These are phyloP conservation scores for Lasioglossum leucozonium DNA, from an alignment of 2,888 invertebrate species.

Conservation along the genomic window DNA sequence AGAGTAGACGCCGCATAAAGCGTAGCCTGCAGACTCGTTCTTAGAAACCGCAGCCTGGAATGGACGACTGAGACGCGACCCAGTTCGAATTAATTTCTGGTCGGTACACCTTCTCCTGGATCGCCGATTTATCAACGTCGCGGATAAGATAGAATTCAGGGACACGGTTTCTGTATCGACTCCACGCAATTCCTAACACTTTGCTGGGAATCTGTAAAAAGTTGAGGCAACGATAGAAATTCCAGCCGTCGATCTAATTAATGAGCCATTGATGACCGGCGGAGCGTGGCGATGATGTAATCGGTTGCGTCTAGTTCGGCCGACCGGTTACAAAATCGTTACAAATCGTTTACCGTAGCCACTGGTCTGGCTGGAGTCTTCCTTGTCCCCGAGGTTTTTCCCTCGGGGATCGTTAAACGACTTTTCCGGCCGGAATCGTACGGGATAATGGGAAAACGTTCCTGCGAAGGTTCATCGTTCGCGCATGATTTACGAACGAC, in stretches of 20 bases:
- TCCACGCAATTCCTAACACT: not conserved
- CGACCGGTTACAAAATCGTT: slow-evolving; percentile 53
- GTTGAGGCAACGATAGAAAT: slow-evolving; percentile 12
- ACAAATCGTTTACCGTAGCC: not conserved
- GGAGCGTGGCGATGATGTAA: slow-evolving; percentile 36
- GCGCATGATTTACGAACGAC: slow-evolving; percentile 45
- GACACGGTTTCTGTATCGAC: not conserved
- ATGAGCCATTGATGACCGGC: slow-evolving; percentile 42
- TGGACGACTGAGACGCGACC: not conserved
- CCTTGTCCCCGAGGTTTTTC: not conserved
- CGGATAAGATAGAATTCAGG: slow-evolving; percentile 21
- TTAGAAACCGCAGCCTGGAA: slow-evolving; percentile 22
- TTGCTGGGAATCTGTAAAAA: not conserved
- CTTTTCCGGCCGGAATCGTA: slow-evolving; percentile 24
- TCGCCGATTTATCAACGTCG: slow-evolving; percentile 6
- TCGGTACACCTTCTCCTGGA: slow-evolving; percentile 19
- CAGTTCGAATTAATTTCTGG: slow-evolving; percentile 43
- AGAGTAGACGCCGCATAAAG: not conserved
- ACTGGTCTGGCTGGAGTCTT: not conserved
- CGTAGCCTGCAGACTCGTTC: not conserved
- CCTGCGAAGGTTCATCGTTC: slow-evolving; percentile 33
- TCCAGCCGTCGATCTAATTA: slow-evolving; percentile 38
- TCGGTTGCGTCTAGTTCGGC: slow-evolving; percentile 41
- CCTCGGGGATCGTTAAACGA: not conserved
- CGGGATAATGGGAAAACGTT: slow-evolving; percentile 24